Conservation (phyloP, 2,797 vertebrate genomes). For the Eremophila alpestris region DNA sequence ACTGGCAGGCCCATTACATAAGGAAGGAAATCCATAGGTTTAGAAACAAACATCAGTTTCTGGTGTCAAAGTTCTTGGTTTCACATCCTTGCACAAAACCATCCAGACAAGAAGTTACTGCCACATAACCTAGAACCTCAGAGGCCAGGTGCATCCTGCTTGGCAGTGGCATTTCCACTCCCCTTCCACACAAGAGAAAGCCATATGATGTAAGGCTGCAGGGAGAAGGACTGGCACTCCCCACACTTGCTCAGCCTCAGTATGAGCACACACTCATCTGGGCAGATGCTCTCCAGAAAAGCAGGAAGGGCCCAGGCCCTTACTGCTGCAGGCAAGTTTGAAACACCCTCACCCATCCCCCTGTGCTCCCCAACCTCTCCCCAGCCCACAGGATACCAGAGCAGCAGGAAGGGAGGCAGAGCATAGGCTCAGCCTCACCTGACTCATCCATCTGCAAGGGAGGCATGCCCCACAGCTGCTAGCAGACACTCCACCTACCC, state of each 20-base stretch:
- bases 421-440: background rate
- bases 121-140: background rate
- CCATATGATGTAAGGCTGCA: rapidly evolving
- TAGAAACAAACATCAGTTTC: background rate
- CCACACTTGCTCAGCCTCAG: background rate
- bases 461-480: background rate
- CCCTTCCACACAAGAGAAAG: background rate
- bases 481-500: background rate
- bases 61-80: background rate
- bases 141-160: background rate
- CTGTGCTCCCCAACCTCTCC: background rate
- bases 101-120: background rate
- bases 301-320: background rate
- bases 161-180: background rate
- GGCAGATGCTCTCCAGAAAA: background rate
- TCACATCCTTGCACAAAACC: background rate
- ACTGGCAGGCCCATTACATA: background rate
- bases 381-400: background rate
- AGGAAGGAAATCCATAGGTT: background rate
- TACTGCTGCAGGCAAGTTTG: background rate
- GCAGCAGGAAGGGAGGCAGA: background rate
- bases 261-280: background rate
- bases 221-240: background rate
- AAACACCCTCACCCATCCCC: background rate
- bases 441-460: background rate